Evolutionary conservation across 2,888 invertebrate genomes (phyloP), one percentile per base, ranked within the genome.

Genomic region (Zygogramma bicolorata): DNA sequence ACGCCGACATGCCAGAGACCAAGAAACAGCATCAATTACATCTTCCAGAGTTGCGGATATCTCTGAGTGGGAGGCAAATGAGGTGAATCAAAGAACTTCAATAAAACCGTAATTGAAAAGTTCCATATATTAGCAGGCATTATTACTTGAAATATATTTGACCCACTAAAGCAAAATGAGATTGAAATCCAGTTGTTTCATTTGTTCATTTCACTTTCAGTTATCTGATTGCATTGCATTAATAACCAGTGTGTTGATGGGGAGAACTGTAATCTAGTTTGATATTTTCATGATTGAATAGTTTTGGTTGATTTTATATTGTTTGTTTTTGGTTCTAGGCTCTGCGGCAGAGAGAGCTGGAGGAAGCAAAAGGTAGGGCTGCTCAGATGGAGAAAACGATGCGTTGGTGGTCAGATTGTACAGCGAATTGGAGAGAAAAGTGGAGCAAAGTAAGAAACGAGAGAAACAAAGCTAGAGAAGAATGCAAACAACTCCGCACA

Each of bases 301-400:
- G n/a, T n/a, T n/a, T n/a, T n/a, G n/a, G n/a, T n/a, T n/a, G n/a
- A n/a, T n/a, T n/a, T n/a, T n/a, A n/a, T n/a, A n/a, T n/a, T n/a
- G n/a, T n/a, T 8, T 18, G n/a, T 20, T 40, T 18, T 20, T 60
- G 15, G 18, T 63, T 80, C 6, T 78, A 92, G 89, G 91, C 92
- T 59, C 86, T 93, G 70, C 88, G 92, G 10, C 90, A 92, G 82
- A 89, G 96, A 60, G 98, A 99, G 85, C 88, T 99, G 77, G 97
- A 98, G 84, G 98, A 98, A 84, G 97, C 97, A 0, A 90, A 97
- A 78, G 97, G 97, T 3, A 88, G 98, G 75, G 97, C 97, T 15
- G 94, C 97, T 0, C 98, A 99, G 88, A 99, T 99, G 99, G 99
- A 99, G 86, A 98, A 98, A 87, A 99, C 98, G 0, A 98, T 99